These are phyloP conservation scores for Mylabris sibirica DNA, from an alignment of 2,888 invertebrate species.

Conservation along the genomic window DNA sequence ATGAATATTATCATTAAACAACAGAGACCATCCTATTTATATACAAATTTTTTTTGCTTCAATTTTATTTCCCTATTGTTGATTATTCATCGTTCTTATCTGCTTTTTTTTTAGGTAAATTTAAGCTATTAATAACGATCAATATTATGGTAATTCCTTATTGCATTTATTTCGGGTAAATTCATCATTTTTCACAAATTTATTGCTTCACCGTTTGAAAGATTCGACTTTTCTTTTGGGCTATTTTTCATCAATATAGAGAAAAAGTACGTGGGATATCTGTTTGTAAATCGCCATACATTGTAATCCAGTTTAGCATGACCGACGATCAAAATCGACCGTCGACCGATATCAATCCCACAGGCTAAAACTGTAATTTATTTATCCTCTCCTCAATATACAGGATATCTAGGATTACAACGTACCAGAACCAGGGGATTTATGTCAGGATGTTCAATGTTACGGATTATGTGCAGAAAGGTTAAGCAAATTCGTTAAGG, in stretches of 20 bases:
- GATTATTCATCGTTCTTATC: background rate
- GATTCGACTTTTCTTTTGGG: background rate
- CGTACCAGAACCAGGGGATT: conserved; percentile 31
- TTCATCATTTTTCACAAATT: background rate
- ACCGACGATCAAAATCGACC: conserved; percentile 34
- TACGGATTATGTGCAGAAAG: conserved; percentile 27
- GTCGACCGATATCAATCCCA: conserved; percentile 33
- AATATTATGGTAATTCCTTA: conserved; percentile 15
- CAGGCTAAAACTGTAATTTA: conserved; percentile 40
- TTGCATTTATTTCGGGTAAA: background rate
- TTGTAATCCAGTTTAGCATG: conserved; percentile 43
- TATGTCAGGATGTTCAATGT: conserved; percentile 36
- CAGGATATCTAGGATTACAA: conserved; percentile 42
- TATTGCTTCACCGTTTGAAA: background rate
- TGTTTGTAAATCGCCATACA: conserved; percentile 24
- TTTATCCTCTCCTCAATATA: conserved; percentile 40
- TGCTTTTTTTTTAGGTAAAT: conserved; percentile 6
- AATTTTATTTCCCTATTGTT: background rate
- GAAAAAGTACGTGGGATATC: conserved; percentile 5
- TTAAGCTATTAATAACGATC: conserved; percentile 9
- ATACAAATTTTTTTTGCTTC: background rate
- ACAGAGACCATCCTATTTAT: conserved; percentile 7
- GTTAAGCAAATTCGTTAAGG: conserved; percentile 14
- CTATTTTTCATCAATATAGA: background rate
- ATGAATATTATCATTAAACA: conserved; percentile 22